Evolutionary conservation across 1,140 invertebrate genomes (phyloP).

Genomic region (Trialeurodes vaporariorum): DNA sequence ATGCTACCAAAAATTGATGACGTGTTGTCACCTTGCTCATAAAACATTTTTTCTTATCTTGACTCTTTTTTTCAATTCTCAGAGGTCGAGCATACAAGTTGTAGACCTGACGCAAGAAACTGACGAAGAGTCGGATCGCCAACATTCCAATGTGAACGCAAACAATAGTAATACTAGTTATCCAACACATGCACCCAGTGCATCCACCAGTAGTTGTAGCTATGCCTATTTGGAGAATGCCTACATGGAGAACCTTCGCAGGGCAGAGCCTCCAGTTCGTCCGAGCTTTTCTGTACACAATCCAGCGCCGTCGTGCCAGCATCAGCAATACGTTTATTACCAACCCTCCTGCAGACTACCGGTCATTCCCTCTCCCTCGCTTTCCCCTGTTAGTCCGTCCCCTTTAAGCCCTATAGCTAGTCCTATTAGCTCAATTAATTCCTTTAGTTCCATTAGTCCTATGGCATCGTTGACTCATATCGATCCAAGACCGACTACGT

Average conservation of each 20-base stretch:
- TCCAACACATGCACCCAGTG: neutral
- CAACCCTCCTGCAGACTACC: slow-evolving; percentile 17
- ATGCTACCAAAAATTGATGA: no score
- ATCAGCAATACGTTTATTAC: slow-evolving; percentile 9
- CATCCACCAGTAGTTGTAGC: neutral
- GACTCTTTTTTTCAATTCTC: neutral
- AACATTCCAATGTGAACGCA: neutral
- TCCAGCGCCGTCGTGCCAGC: slow-evolving; percentile 22
- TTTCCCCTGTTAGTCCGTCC: neutral
- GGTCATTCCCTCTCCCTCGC: slow-evolving; percentile 19
- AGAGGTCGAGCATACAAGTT: slow-evolving; percentile 27
- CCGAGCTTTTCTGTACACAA: slow-evolving; percentile 3
- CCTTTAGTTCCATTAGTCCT: slow-evolving; percentile 13
- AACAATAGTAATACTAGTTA: neutral
- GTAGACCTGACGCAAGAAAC: slow-evolving; percentile 53
- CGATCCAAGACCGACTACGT: slow-evolving; percentile 18
- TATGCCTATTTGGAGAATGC: neutral
- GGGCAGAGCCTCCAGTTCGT: neutral
- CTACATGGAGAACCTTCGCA: neutral
- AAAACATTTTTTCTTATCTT: no score
- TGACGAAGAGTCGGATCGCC: slow-evolving; percentile 38
- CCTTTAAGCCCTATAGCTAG: neutral
- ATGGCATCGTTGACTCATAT: slow-evolving; percentile 18
- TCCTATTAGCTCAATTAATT: neutral
- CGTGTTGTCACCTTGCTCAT: no score